Conservation (phyloP, 2,888 invertebrate genomes). For the Athalia cordata region DNA sequence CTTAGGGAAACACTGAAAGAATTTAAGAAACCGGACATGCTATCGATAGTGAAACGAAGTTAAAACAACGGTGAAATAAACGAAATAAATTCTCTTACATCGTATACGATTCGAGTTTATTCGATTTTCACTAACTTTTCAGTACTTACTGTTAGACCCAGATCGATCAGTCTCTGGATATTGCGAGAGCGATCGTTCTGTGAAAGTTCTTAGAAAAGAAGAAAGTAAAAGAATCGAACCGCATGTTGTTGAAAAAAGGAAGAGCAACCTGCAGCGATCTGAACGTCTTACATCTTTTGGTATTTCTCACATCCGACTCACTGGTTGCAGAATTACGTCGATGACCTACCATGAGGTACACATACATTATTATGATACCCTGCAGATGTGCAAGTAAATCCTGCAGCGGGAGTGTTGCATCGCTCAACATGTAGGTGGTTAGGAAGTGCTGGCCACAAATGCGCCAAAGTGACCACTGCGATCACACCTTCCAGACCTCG, state of each 20-base stretch:
- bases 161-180: background rate
- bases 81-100: background rate
- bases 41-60: background rate
- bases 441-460: constrained; percentile 12
- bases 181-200: too few relatives aligned
- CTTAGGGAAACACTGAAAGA: background rate
- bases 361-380: too few relatives aligned
- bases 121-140: background rate
- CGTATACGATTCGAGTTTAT: background rate
- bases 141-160: background rate
- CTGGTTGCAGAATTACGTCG: too few relatives aligned
- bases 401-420: background rate
- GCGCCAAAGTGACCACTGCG: constrained; percentile 11
- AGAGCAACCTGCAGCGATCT: too few relatives aligned
- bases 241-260: too few relatives aligned
- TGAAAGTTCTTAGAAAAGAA: too few relatives aligned
- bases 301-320: too few relatives aligned
- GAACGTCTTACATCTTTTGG: too few relatives aligned
- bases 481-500: background rate
- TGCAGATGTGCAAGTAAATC: too few relatives aligned
- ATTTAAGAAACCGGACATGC: background rate
- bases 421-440: constrained; percentile 8
- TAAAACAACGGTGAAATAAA: background rate
- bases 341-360: too few relatives aligned
- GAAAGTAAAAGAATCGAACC: too few relatives aligned